Evolutionary conservation across 2,888 invertebrate genomes (phyloP).

Genomic region (Fissipunctia ypsillon): DNA sequence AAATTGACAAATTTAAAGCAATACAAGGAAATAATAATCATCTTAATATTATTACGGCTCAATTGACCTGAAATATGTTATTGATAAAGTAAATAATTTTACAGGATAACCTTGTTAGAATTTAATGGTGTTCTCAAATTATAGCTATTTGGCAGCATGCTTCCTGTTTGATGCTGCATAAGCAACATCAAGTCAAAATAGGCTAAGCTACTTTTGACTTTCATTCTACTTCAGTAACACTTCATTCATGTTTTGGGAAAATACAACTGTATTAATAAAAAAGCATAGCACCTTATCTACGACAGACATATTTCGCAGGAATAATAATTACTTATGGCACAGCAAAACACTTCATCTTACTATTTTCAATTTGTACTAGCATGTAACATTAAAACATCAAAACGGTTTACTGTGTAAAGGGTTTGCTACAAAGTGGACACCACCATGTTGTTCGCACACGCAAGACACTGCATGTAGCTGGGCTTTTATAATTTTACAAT

Average conservation of each 20-base stretch:
- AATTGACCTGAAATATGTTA: not conserved
- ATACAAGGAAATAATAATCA: no score
- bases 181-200: not conserved
- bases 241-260: not conserved
- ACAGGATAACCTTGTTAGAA: not conserved
- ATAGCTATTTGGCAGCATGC: not conserved
- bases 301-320: not conserved
- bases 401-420: not conserved
- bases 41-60: not conserved
- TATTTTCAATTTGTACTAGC: not conserved
- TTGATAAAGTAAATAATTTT: not conserved
- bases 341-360: not conserved
- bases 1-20: not conserved
- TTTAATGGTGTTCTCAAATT: not conserved
- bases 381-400: not conserved
- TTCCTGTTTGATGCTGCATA: not conserved
- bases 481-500: not conserved
- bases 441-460: not conserved
- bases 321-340: not conserved
- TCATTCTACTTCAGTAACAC: not conserved
- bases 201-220: no score
- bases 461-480: conserved; percentile 8
- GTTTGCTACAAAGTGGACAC: not conserved
- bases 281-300: conserved; percentile 7
- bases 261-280: conserved; percentile 7